Conservation (phyloP, 2,888 invertebrate species). For the Papilio protenor region DNA sequence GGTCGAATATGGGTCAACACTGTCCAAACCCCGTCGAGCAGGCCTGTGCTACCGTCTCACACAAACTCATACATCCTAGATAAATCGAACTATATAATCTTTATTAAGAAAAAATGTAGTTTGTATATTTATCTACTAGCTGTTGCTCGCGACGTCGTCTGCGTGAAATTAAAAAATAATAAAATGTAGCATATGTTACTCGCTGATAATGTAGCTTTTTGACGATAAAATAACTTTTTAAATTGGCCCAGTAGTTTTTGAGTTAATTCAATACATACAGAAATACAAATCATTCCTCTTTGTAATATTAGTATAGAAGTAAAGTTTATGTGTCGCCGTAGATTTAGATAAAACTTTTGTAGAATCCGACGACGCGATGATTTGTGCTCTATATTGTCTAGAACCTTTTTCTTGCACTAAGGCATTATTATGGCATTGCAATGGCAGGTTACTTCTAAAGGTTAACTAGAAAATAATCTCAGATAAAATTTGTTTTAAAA, state of each 20-base stretch:
- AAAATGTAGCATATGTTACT: too few species aligned
- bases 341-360: neutral
- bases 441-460: neutral
- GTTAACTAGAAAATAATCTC: too few species aligned
- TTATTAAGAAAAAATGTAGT: neutral
- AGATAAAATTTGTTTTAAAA: neutral
- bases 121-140: neutral
- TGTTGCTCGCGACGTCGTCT: too few species aligned
- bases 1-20: slow-evolving; percentile 57
- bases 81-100: neutral
- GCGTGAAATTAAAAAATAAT: too few species aligned
- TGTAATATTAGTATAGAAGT: too few species aligned
- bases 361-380: neutral
- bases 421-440: neutral
- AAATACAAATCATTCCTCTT: too few species aligned
- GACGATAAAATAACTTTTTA: too few species aligned
- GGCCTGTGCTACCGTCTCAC: slow-evolving; percentile 47
- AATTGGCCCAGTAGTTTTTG: too few species aligned
- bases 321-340: neutral
- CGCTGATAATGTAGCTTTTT: too few species aligned
- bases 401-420: neutral
- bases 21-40: slow-evolving; percentile 60
- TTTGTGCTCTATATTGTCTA: neutral
- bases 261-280: too few species aligned
- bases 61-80: slow-evolving; percentile 23